Conservation (phyloP, 2,888 invertebrate genomes). For the Tetramorium bicarinatum region DNA sequence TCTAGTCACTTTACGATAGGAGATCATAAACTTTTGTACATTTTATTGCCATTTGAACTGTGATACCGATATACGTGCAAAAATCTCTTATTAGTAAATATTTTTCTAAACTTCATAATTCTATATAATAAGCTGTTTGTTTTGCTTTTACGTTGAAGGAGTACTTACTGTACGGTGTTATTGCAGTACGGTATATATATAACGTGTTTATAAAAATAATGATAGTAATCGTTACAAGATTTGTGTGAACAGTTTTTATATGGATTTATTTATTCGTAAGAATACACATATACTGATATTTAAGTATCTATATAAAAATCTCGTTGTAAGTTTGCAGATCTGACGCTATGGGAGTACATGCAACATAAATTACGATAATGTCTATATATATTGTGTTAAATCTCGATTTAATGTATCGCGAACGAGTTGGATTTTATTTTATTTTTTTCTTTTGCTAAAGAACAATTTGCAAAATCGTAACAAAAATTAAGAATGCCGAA, state of each 20-base stretch:
- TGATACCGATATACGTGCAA: constrained; percentile 36
- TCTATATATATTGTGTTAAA: constrained; percentile 11
- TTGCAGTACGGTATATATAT: background rate
- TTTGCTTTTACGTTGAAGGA: background rate
- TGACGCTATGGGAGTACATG: background rate
- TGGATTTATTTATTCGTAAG: constrained; percentile 29
- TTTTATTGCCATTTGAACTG: constrained; percentile 49
- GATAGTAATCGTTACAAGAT: background rate
- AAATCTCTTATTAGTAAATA: constrained; percentile 16
- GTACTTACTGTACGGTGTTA: background rate
- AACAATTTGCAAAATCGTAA: background rate
- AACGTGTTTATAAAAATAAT: constrained; percentile 22
- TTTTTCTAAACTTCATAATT: constrained; percentile 42
- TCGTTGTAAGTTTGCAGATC: constrained; percentile 3
- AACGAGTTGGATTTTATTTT: background rate
- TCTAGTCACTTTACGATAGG: constrained; percentile 43
- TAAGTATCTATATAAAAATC: constrained; percentile 1
- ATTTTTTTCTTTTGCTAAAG: constrained; percentile 1
- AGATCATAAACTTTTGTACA: constrained; percentile 26
- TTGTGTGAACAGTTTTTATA: constrained; percentile 29
- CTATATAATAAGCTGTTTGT: background rate
- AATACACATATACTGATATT: background rate
- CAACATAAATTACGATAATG: background rate
- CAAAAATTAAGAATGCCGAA: constrained; percentile 3
- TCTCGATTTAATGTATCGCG: constrained; percentile 5